Percentiles rank a stretch among this genome's conserved stretches.
These are phyloP conservation scores for Paralvinella palmiformis DNA, from an alignment of 1,140 invertebrate species.

Conservation along the genomic window DNA sequence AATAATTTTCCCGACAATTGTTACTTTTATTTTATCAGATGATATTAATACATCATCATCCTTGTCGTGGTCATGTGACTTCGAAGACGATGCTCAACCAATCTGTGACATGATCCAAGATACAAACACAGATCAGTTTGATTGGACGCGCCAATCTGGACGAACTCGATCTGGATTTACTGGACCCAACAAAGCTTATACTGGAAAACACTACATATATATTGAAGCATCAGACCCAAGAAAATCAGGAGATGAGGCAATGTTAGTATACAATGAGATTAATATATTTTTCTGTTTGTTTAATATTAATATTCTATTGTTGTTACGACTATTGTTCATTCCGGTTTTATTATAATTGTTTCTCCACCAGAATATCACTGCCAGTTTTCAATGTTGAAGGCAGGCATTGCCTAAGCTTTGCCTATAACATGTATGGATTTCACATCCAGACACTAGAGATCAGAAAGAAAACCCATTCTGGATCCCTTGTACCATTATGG, in stretches of 20 bases:
- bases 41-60: too few relatives aligned
- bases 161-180: conserved; percentile 18
- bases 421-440: conserved; percentile 70
- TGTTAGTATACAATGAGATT: background rate
- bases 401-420: conserved; percentile 54
- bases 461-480: background rate
- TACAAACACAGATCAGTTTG: conserved; percentile 10
- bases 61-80: conserved; percentile 10
- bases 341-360: background rate
- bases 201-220: conserved; percentile 37
- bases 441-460: conserved; percentile 22
- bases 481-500: background rate
- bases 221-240: conserved; percentile 38
- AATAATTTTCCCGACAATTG: too few relatives aligned
- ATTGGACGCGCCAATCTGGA: conserved; percentile 9
- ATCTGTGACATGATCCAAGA: conserved; percentile 11
- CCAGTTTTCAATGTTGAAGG: background rate
- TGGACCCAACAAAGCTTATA: conserved; percentile 23
- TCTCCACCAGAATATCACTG: background rate
- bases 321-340: background rate
- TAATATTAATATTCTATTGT: background rate
- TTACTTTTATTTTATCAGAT: too few relatives aligned
- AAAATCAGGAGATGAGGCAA: conserved; percentile 22
- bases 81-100: conserved; percentile 1
- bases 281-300: background rate